Evolutionary conservation across 2,888 invertebrate species (phyloP).

Genomic region (Theodoxus fluviatilis): DNA sequence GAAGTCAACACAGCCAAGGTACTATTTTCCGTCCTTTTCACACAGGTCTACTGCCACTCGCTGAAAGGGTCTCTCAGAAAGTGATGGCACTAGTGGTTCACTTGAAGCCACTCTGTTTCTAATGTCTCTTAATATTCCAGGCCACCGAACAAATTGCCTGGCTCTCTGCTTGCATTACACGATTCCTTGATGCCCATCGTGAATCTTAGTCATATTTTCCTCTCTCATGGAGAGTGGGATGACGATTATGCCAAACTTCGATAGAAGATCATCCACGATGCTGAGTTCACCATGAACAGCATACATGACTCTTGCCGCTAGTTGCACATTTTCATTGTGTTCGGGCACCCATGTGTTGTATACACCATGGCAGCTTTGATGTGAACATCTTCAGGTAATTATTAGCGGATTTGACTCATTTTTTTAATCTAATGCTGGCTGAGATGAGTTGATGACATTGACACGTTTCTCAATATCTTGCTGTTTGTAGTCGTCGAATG

Average conservation of each 20-base stretch:
- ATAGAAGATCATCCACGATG: not conserved
- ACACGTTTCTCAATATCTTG: too few species aligned
- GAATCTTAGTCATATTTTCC: not conserved
- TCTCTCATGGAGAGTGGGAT: not conserved
- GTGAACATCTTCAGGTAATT: too few species aligned
- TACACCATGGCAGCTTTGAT: not conserved
- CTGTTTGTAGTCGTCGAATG: too few species aligned
- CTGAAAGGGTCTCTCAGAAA: too few species aligned
- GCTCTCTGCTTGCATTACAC: conserved; percentile 3
- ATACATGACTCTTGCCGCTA: not conserved
- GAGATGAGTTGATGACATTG: too few species aligned
- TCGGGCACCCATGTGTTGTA: not conserved
- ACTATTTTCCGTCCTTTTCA: too few species aligned
- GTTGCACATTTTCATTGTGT: not conserved
- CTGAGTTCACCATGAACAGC: not conserved
- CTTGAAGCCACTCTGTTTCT: too few species aligned
- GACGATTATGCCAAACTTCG: not conserved
- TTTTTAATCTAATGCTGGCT: too few species aligned
- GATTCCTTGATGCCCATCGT: conserved; percentile 6
- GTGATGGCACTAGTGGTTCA: too few species aligned
- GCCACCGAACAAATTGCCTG: not conserved
- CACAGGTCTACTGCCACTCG: too few species aligned
- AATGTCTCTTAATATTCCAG: conserved; percentile 1
- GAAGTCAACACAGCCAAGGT: too few species aligned
- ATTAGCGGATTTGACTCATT: too few species aligned